A percentile compares a stretch with the other conserved stretches of the same genome.
Conservation (phyloP, 1,140 invertebrate genomes). For the Physella acuta region DNA sequence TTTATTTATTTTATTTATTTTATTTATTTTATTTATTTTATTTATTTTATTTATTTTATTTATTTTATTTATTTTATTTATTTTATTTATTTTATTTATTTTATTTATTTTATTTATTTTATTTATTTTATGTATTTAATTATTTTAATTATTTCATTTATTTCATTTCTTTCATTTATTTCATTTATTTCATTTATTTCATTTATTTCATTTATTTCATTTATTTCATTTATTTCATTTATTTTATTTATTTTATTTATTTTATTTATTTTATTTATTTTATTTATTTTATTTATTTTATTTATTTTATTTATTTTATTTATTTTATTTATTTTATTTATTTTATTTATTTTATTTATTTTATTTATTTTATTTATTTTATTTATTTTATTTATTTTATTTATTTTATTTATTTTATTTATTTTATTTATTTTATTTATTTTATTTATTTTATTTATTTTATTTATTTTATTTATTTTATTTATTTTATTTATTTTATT, state of each 20-base stretch:
- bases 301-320: not conserved
- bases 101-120: not conserved
- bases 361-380: not conserved
- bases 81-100: not conserved
- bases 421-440: not conserved
- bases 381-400: not conserved
- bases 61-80: not conserved
- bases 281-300: not conserved
- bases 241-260: conserved; percentile 10
- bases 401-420: not conserved
- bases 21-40: not conserved
- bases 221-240: too few species aligned
- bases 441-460: not conserved
- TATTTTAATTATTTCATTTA: too few species aligned
- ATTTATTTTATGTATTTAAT: not conserved
- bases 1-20: not conserved
- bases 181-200: too few species aligned
- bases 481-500: not conserved
- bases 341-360: not conserved
- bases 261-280: not conserved
- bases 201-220: too few species aligned
- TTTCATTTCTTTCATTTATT: too few species aligned
- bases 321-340: not conserved
- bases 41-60: not conserved
- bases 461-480: not conserved